Percentiles rank a stretch among this genome's conserved stretches.
Conservation (phyloP, 2,797 vertebrate genomes). For the Taenioides sp. region DNA sequence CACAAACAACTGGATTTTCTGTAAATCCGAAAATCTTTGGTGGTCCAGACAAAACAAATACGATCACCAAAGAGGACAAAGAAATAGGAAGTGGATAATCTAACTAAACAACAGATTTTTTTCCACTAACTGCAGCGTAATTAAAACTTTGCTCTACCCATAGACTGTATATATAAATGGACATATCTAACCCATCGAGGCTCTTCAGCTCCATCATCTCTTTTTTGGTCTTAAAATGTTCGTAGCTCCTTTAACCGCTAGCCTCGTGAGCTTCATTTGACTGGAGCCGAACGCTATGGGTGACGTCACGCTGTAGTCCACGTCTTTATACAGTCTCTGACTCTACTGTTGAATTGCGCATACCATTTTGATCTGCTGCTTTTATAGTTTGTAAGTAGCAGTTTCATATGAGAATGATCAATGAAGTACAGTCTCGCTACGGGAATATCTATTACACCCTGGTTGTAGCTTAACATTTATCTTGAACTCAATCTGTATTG, state of each 20-base stretch:
- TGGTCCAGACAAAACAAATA: slow-evolving; percentile 1
- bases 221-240: too few relatives aligned
- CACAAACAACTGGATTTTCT: neutral
- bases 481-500: too few relatives aligned
- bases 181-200: too few relatives aligned
- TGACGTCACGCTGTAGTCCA: too few relatives aligned
- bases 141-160: neutral
- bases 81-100: slow-evolving; percentile 1
- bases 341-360: neutral
- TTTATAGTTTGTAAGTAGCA: neutral
- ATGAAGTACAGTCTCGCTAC: neutral
- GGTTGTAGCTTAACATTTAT: too few relatives aligned
- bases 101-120: neutral
- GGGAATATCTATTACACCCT: neutral
- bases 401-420: neutral
- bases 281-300: too few relatives aligned
- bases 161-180: too few relatives aligned
- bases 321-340: too few relatives aligned
- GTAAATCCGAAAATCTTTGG: slow-evolving; percentile 5
- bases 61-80: neutral
- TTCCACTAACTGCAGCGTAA: neutral
- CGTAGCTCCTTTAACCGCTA: too few relatives aligned
- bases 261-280: too few relatives aligned
- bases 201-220: too few relatives aligned
- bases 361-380: neutral